Base-by-base conservation (phyloP, 2,113 vertebrate genomes). In the Oryzias woworae region DNA sequence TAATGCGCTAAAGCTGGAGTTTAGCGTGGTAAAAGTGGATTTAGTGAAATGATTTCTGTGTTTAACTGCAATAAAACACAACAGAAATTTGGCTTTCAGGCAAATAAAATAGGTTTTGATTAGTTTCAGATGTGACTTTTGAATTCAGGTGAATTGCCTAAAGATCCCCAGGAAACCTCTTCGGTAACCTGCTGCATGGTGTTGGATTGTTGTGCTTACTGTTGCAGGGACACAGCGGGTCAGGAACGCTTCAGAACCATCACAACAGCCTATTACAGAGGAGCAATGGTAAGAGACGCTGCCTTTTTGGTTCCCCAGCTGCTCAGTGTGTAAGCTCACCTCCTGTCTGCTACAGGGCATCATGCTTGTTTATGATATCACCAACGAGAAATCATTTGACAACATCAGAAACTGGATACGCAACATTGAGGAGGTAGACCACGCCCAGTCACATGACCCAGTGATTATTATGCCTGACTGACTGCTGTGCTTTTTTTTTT, bases 361-460 rank as follows among this genome's bases (percentile, higher is more conserved):
- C 88, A 97, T 98, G 96, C 89, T 98, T 84, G 96, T 98, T 18
- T 98, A 98, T 53, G 96, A 98, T 83, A 98, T 98, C 90, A 98
- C 96, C 80, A 98, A 94, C 50, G 96, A 98, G 69, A 98, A 97
- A 65, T 98, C 96, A 69, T 98, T 97, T 71, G 96, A 98, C 75
- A 98, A 98, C 87, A 98, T 98, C 83, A 97, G 95, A 85, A 98
- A 98, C 81, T 98, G 96, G 96, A 98, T 98, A 82, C 94, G 96
- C 62, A 98, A 98, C 89, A 98, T 98, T 26, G 96, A 98, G 82
- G 96, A 98, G 94, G 96, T 98, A 89, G 70, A 71, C 61, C 56
- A 16, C 36, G 3, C 53, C 59, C 14, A 23, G 1, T 13, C 43
- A 43, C n/a, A 18, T 41, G 24, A 57, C 44, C 46, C 10, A 3